Conservation (phyloP, 2,113 vertebrate species). For the chimpanzee (Pan troglodytes) region DNA sequence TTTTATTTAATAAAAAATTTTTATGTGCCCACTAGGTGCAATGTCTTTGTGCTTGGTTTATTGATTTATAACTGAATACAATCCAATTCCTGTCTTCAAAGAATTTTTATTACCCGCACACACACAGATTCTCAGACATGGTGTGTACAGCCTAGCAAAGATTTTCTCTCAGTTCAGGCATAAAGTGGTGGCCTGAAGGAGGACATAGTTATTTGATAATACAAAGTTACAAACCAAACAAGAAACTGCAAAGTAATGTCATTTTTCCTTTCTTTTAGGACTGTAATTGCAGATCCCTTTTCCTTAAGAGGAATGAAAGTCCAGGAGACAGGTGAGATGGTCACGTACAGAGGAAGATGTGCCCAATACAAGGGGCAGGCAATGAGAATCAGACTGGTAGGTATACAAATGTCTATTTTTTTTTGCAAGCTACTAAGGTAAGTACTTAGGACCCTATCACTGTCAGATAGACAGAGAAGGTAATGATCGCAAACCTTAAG, state of each 20-base stretch:
- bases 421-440: background rate
- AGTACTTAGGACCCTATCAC: background rate
- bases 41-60: background rate
- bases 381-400: background rate
- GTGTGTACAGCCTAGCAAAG: background rate
- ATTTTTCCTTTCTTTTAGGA: background rate
- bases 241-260: background rate
- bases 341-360: background rate
- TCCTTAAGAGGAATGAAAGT: background rate
- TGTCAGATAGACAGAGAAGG: background rate
- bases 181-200: background rate
- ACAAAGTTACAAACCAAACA: background rate
- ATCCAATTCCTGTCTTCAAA: background rate
- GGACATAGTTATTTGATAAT: background rate
- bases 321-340: background rate
- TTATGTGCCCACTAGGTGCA: background rate
- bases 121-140: background rate
- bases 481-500: background rate
- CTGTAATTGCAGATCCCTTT: background rate
- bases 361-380: rapidly evolving
- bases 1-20: background rate
- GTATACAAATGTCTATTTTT: background rate
- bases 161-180: background rate
- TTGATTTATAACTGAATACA: background rate
- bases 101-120: background rate